A percentile compares a stretch with the other conserved stretches of the same genome.
These are phyloP conservation scores for Cyphomyrmex costatus DNA, from an alignment of 1,140 invertebrate species.

Conservation along the genomic window DNA sequence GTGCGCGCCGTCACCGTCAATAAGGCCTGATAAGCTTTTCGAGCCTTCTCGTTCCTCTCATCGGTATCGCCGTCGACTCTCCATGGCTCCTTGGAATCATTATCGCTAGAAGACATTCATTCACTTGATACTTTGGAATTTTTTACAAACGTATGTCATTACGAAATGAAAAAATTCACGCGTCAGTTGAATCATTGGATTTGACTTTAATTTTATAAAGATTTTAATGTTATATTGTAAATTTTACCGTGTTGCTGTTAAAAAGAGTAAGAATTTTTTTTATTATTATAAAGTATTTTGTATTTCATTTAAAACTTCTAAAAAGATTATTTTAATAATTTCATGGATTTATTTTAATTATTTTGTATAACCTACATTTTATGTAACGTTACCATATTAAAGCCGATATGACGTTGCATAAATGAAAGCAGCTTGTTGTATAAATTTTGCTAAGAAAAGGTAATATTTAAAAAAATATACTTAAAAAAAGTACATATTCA, in stretches of 20 bases:
- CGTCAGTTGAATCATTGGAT: not conserved
- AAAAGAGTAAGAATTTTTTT: not conserved
- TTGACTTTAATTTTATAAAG: not conserved
- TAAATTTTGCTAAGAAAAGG: not conserved
- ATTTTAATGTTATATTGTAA: not conserved
- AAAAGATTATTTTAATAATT: not conserved
- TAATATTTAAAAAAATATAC: not conserved
- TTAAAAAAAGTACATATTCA: not conserved
- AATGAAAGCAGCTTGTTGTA: not conserved
- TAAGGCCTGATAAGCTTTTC: conserved; percentile 95
- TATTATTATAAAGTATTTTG: not conserved
- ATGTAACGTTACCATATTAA: not conserved
- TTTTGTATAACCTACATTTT: not conserved
- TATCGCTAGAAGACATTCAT: conserved; percentile 80
- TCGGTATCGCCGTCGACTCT: conserved; percentile 92
- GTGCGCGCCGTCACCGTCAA: conserved; percentile 96
- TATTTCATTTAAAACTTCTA: not conserved
- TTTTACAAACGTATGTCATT: not conserved
- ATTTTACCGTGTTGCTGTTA: too few relatives aligned
- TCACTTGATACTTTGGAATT: not conserved
- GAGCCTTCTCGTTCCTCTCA: conserved; percentile 94
- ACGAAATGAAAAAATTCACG: not conserved
- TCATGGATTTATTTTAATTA: not conserved
- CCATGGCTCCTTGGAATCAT: conserved; percentile 91
- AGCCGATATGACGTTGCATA: not conserved